Evolutionary conservation across 2,113 vertebrate species (phyloP).

Genomic region (Pica pica): DNA sequence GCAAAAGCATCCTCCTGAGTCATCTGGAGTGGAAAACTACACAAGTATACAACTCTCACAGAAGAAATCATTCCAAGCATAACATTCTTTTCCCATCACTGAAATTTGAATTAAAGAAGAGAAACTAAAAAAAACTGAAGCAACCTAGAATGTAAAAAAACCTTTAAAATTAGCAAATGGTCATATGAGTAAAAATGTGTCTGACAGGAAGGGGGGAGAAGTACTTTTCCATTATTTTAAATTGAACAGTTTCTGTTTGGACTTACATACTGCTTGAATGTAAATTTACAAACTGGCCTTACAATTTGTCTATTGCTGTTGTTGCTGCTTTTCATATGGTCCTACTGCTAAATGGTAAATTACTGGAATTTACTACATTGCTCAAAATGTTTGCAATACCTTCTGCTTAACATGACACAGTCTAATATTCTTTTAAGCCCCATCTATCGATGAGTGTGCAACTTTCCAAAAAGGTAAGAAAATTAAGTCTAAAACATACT

Average conservation of each 20-base stretch:
- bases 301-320: background rate
- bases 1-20: background rate
- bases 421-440: background rate
- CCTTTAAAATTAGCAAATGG: background rate
- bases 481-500: background rate
- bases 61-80: background rate
- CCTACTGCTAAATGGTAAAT: background rate
- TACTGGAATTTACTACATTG: background rate
- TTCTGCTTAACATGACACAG: background rate
- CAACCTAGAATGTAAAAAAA: background rate
- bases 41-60: background rate
- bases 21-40: background rate
- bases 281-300: background rate
- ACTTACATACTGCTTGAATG: background rate
- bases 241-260: background rate
- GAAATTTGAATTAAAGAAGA: background rate
- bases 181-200: background rate
- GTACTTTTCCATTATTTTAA: background rate
- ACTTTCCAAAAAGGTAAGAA: background rate
- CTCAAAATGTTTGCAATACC: background rate
- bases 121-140: background rate
- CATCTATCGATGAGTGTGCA: background rate
- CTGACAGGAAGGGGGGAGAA: background rate
- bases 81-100: background rate
- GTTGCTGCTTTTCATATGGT: background rate